A percentile compares a stretch with the other conserved stretches of the same genome.
Evolutionary conservation across 1,140 invertebrate genomes (phyloP).

Genomic region (Brachionus manjavacas): DNA sequence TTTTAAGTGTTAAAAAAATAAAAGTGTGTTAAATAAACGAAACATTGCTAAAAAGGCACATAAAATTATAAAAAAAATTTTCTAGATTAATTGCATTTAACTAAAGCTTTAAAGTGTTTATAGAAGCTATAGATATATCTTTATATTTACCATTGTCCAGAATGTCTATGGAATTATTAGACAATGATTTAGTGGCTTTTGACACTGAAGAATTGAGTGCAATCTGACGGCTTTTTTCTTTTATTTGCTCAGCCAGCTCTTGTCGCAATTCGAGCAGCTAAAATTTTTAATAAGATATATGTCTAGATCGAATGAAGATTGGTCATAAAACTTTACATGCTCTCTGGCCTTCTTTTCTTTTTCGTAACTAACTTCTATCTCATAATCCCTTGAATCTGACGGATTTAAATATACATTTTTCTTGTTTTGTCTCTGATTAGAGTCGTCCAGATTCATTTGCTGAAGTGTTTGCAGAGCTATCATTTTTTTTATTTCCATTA

Average conservation of each 20-base stretch:
- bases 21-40: not conserved
- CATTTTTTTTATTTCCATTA: conserved; percentile 40
- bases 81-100: not conserved
- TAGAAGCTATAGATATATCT: conserved; percentile 38
- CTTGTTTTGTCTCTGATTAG: not conserved
- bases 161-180: not conserved
- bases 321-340: conserved; percentile 29
- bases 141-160: conserved; percentile 35
- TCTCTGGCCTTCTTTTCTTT: conserved; percentile 32
- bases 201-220: not conserved
- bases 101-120: conserved; percentile 23
- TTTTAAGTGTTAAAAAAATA: not conserved
- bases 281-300: conserved; percentile 6
- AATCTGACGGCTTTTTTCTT: conserved; percentile 12
- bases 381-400: not conserved
- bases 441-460: conserved; percentile 25
- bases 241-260: conserved; percentile 38
- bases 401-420: not conserved
- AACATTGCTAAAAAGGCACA: not conserved
- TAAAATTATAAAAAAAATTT: not conserved
- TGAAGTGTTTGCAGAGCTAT: conserved; percentile 35
- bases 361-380: conserved; percentile 18
- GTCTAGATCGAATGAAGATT: not conserved
- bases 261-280: conserved; percentile 34
- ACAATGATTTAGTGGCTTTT: not conserved